A percentile compares a stretch with the other conserved stretches of the same genome.
Evolutionary conservation across 1,140 invertebrate species (phyloP).

Genomic region (Gonioctena quinquepunctata): DNA sequence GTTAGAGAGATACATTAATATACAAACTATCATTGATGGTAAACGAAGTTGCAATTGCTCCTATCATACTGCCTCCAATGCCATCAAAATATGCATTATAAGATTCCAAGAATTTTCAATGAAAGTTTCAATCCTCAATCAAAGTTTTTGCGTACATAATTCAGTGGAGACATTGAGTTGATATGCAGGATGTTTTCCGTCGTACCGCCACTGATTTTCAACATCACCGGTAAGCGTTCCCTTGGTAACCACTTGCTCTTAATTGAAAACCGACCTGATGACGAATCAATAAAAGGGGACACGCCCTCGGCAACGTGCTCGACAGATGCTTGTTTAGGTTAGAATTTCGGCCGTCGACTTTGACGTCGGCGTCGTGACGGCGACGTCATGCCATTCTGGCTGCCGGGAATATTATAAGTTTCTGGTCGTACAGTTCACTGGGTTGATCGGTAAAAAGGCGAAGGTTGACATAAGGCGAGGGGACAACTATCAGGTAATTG

Average conservation of each 20-base stretch:
- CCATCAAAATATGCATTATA: too few relatives aligned
- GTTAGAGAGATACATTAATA: too few relatives aligned
- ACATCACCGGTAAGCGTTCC: constrained; percentile 46
- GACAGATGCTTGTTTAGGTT: constrained; percentile 24
- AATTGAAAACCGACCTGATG: constrained; percentile 58
- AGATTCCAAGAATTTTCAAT: too few relatives aligned
- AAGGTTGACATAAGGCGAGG: neutral
- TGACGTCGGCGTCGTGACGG: neutral
- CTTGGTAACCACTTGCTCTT: constrained; percentile 57
- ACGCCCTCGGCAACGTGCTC: constrained; percentile 36
- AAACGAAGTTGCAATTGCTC: too few relatives aligned
- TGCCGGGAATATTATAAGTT: neutral
- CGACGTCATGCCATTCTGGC: too few relatives aligned
- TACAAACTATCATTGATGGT: too few relatives aligned
- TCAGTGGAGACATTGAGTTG: too few relatives aligned
- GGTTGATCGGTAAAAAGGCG: neutral
- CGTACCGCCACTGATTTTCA: constrained; percentile 14
- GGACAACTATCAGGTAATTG: too few relatives aligned
- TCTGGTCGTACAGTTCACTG: neutral
- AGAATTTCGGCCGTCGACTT: constrained; percentile 1
- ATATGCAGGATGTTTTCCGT: neutral
- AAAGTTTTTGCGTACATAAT: too few relatives aligned
- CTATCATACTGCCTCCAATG: too few relatives aligned
- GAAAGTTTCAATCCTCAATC: too few relatives aligned
- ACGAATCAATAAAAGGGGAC: constrained; percentile 56